phyloP scores from a whole-genome alignment of 2,888 invertebrate species.

The Elegia similella region DNA sequence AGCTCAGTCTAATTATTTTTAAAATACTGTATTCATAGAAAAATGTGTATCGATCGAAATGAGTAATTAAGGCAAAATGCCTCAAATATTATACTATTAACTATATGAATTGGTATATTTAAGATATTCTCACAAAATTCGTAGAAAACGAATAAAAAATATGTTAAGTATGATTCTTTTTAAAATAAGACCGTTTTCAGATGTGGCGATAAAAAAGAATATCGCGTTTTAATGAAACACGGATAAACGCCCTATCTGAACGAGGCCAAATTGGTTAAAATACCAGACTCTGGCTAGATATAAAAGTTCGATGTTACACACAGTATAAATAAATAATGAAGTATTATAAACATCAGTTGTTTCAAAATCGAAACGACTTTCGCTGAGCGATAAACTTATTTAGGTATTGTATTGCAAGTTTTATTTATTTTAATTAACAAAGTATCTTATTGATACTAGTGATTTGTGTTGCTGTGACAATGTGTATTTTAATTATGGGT shows the following conservation, averaged over 20 bases:
- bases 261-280: neutral
- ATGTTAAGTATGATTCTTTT: neutral
- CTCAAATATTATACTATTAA: slow-evolving; percentile 5
- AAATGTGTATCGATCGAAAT: slow-evolving; percentile 11
- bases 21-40: slow-evolving; percentile 14
- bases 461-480: slow-evolving; percentile 76
- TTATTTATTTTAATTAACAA: slow-evolving; percentile 41
- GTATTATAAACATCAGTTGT: neutral
- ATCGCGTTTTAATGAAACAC: too few relatives aligned
- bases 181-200: too few relatives aligned
- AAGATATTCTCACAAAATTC: neutral
- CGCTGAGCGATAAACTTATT: slow-evolving; percentile 60
- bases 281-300: neutral
- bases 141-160: neutral
- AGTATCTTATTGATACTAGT: slow-evolving; percentile 68
- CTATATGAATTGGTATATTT: neutral
- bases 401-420: slow-evolving; percentile 18
- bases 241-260: too few relatives aligned
- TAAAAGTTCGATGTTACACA: neutral
- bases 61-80: slow-evolving; percentile 9
- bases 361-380: slow-evolving; percentile 46
- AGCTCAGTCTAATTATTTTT: neutral
- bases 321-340: neutral
- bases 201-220: too few relatives aligned
- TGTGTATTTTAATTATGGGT: slow-evolving; percentile 37